Base-by-base conservation (phyloP, 1,140 invertebrate species). In the Hylaeus anthracinus region DNA sequence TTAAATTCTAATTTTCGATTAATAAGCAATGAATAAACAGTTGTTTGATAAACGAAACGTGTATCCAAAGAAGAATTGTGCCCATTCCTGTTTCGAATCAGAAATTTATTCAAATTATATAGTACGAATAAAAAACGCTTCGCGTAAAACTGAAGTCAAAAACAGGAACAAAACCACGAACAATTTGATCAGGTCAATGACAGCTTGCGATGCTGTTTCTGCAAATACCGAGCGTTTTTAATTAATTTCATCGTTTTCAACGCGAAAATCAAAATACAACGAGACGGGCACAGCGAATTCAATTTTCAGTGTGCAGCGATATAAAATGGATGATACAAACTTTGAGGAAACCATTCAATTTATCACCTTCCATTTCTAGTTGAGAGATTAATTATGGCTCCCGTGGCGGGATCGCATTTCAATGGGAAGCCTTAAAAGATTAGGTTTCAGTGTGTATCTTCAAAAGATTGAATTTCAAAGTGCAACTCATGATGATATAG, bases 381-480 rank as follows among this genome's bases (percentile, higher is more conserved):
- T 2, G 26, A 39, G n/a, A 73, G 15, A 64, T 41, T 64, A 64
- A 73, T 64, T 41, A 53, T 41, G 4, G 1, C 10, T 4, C n/a
- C 6, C 45, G 10, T 1, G 12, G 58, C 26, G 15, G 51, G 45
- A 75, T 66, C 63, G n/a, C 4, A 15, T 66, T 66, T 75, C 26
- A 5, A 10, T 48, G 6, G 6, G 48, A 2, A 75, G 2, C 51
- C 14, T 58, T 4, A 37, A 45, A 2, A 56, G 41, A 66, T 66
- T 75, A 67, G 37, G 14, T 75, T 66, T 39, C 37, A 26, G 14
- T 10, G 8, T 15, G 53, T 45, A 12, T 67, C 1, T 45, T 58
- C 15, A 5, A 45, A 56, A 75, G 43, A n/a, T 67, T 66, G 41
- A 56, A n/a, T 67, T 75, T 67, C 73, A 67, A 73, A 73, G 72